These are phyloP conservation scores for Amphibalanus amphitrite DNA, from an alignment of 1,140 invertebrate genomes.

Conservation along the genomic window DNA sequence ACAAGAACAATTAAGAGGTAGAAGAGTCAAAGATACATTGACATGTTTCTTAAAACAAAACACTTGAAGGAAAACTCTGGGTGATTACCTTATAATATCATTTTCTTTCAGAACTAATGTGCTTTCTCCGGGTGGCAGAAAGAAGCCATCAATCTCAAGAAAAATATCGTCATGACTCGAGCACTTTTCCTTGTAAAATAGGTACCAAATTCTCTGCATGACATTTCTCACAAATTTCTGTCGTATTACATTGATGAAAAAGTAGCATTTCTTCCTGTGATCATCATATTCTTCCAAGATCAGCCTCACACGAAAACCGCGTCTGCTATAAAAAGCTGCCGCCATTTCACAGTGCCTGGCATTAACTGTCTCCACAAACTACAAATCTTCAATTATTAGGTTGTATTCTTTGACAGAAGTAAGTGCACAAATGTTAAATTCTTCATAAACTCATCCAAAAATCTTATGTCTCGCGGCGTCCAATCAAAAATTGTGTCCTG, in stretches of 20 bases:
- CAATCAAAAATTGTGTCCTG: too few relatives aligned
- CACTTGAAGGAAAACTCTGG: too few relatives aligned
- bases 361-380: too few relatives aligned
- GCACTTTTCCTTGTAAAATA: neutral
- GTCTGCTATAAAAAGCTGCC: neutral
- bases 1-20: too few relatives aligned
- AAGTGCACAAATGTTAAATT: too few relatives aligned
- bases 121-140: neutral
- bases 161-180: neutral
- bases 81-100: neutral
- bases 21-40: too few relatives aligned
- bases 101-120: neutral
- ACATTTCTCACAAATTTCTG: neutral
- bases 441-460: too few relatives aligned
- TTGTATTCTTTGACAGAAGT: too few relatives aligned
- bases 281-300: neutral
- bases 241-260: neutral
- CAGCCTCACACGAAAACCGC: neutral
- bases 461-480: too few relatives aligned
- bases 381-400: too few relatives aligned
- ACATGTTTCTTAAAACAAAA: too few relatives aligned
- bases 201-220: neutral
- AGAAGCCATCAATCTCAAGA: neutral
- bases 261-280: neutral
- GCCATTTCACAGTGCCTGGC: too few relatives aligned